These are phyloP conservation scores for Passerina amoena DNA, from an alignment of 2,113 vertebrate species.

Conservation along the genomic window DNA sequence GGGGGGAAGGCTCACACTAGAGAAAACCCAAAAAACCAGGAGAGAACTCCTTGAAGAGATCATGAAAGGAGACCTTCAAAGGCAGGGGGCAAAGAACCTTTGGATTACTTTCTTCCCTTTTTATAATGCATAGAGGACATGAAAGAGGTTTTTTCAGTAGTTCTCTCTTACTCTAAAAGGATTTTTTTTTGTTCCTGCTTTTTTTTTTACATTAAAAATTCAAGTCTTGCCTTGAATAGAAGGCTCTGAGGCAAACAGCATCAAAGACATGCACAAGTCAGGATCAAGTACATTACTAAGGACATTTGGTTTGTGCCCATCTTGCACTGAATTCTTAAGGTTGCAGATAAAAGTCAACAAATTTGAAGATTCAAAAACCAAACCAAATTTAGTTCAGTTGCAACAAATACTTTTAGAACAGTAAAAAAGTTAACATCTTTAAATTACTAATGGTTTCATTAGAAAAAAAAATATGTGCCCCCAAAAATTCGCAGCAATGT, in stretches of 20 bases:
- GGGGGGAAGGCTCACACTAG: neutral
- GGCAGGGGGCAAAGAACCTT: neutral
- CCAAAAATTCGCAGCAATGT: neutral
- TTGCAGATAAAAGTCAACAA: neutral
- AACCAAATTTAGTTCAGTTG: neutral
- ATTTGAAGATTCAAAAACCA: neutral
- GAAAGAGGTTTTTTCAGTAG: neutral
- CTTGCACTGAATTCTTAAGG: neutral
- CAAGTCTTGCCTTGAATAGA: slow-evolving; percentile 23
- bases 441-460: neutral
- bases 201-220: slow-evolving; percentile 21
- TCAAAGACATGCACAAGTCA: neutral
- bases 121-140: neutral
- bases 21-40: neutral
- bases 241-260: slow-evolving; percentile 25
- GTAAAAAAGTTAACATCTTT: neutral
- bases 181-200: neutral
- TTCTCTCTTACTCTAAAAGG: neutral
- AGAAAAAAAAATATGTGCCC: neutral
- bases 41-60: neutral
- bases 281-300: neutral
- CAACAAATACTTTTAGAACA: neutral
- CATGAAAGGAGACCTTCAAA: slow-evolving; percentile 6
- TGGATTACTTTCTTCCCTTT: neutral
- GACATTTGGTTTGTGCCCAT: neutral